phyloP scores from a whole-genome alignment of 2,113 vertebrate species.

The Chloropsis hardwickii region DNA sequence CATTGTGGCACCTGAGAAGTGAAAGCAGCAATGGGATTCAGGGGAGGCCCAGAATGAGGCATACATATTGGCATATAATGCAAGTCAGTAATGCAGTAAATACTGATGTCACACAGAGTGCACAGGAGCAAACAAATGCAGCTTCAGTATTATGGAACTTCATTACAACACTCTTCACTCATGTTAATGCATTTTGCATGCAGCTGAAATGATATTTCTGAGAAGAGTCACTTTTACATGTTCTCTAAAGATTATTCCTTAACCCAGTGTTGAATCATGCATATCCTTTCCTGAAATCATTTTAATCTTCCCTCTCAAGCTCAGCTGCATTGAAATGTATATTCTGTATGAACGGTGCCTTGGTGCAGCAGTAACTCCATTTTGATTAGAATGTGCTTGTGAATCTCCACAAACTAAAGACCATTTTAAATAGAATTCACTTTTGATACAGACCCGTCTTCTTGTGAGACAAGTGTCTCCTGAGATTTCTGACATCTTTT shows the following conservation, averaged over 20 bases:
- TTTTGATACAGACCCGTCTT: background rate
- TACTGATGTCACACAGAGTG: background rate
- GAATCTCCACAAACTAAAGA: background rate
- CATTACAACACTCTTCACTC: background rate
- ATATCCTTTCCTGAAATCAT: conserved; percentile 26
- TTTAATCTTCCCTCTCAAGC: conserved; percentile 31
- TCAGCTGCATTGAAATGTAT: conserved; percentile 11
- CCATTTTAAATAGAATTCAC: background rate
- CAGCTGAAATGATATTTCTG: conserved; percentile 7
- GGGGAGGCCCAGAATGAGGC: background rate
- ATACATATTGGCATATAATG: background rate
- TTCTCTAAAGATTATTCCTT: conserved; percentile 34
- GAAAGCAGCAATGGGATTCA: background rate
- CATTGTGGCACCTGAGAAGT: background rate
- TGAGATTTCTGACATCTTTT: background rate
- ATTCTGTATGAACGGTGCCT: background rate
- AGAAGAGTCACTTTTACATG: conserved; percentile 18
- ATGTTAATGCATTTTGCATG: background rate
- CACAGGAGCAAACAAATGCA: background rate
- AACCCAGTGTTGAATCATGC: conserved; percentile 34
- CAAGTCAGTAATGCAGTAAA: background rate
- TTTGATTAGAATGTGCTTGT: conserved; percentile 1
- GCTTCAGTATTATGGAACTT: background rate
- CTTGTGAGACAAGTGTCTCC: background rate
- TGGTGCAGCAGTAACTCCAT: conserved; percentile 21